These are phyloP conservation scores for Dexiosoma caninum DNA, from an alignment of 2,888 invertebrate genomes.

Conservation along the genomic window DNA sequence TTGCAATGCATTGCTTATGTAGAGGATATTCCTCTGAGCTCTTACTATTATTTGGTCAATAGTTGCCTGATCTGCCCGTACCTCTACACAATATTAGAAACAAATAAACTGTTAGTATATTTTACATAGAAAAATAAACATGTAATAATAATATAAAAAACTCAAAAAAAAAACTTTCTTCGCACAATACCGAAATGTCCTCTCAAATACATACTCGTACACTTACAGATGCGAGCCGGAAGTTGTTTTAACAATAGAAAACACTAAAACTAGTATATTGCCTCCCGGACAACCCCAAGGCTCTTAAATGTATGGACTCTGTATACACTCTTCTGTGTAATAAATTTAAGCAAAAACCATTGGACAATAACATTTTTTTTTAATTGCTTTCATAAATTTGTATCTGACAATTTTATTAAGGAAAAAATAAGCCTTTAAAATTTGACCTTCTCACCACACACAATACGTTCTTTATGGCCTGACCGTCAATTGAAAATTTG, in stretches of 20 bases:
- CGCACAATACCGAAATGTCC: background rate
- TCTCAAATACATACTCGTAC: background rate
- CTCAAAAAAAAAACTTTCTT: background rate
- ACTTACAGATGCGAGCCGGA: slow-evolving; percentile 16
- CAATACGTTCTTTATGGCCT: slow-evolving; percentile 31
- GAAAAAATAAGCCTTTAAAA: slow-evolving; percentile 18
- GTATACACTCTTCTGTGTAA: background rate
- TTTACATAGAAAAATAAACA: background rate
- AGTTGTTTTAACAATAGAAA: slow-evolving; percentile 34
- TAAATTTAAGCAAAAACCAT: background rate
- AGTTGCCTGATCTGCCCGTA: too few relatives aligned
- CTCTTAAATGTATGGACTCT: background rate
- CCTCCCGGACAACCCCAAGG: background rate
- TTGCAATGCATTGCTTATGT: too few relatives aligned
- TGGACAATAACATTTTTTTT: slow-evolving; percentile 6
- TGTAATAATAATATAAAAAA: background rate
- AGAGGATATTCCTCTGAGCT: too few relatives aligned
- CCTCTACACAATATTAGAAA: too few relatives aligned
- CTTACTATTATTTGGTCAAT: too few relatives aligned
- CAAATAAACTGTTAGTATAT: background rate
- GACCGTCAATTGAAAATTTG: slow-evolving; percentile 50
- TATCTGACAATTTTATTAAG: slow-evolving; percentile 33
- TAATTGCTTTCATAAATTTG: slow-evolving; percentile 44
- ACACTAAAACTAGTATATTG: slow-evolving; percentile 1
- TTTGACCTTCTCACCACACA: slow-evolving; percentile 6